Base-by-base conservation (phyloP, 2,888 invertebrate species). In the Calliphora vomitoria region DNA sequence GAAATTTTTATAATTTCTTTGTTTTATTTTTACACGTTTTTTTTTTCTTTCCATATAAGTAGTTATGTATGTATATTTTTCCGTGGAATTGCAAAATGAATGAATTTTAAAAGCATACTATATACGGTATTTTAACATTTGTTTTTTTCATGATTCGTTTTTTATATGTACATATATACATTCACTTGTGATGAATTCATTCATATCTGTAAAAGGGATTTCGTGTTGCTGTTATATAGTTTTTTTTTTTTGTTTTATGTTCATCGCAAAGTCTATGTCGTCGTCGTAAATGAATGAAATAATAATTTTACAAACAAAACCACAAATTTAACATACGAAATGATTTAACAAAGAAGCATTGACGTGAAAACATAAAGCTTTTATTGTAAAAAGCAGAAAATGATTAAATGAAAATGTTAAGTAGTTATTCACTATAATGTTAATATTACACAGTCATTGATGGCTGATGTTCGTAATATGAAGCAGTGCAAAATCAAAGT, bases 231-330 rank as follows among this genome's bases (percentile, higher is more conserved):
- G 10, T 5, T 53, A 25, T 35, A 13, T 25, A 35, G n/a, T 8
- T 62, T 62, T 6, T 18, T 31, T 41, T 20, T 60, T 58, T 41
- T n/a, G n/a, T n/a, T n/a, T 64, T 35, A 47, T 38, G 66, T 50
- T 50, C 31, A 38, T 13, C 20, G 15, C 10, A 74, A 38, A 68
- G 74, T 66, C 79, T 0, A 2, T 13, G 44, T 11, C 13, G 44
- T 44, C 13, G 68, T 79, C 41, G 38, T 69, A 60, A 60, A 69
- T 76, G 18, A 53, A 76, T 75, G 53, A 53, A 62, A 76, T 76
- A 74, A 76, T 69, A 55, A 69, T 69, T 82, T 50, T 55, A 82
- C 76, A 76, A 82, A 76, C 13, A 69, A 81, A 82, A 75, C 75
- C 82, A 44, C 75, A 75, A 47, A 82, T 47, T 68, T 31, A 35